phyloP scores from a whole-genome alignment of 1,140 invertebrate genomes.

The Sarcophaga bullata region DNA sequence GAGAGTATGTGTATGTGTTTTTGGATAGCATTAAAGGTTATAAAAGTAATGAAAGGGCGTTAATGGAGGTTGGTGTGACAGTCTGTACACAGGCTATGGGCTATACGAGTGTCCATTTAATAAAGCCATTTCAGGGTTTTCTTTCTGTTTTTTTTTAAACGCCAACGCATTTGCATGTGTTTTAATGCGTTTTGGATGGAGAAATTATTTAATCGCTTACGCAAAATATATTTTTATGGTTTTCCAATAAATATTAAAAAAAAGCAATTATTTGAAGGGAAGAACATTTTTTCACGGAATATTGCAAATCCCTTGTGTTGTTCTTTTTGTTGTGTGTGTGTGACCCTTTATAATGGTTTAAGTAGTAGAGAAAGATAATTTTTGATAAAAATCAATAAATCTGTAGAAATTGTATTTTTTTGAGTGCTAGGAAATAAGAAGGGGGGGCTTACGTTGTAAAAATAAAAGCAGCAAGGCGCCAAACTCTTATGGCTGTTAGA shows the following conservation, averaged over 20 bases:
- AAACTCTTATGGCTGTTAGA: neutral
- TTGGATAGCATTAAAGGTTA: neutral
- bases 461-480: neutral
- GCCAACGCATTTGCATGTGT: too few species aligned
- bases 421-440: neutral
- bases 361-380: neutral
- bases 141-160: too few species aligned
- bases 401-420: neutral
- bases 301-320: neutral
- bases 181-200: too few species aligned
- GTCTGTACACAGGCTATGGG: too few species aligned
- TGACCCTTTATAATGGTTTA: neutral
- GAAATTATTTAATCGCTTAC: neutral
- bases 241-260: too few species aligned
- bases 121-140: too few species aligned
- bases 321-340: neutral
- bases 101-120: too few species aligned
- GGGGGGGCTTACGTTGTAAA: neutral
- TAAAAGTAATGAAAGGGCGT: neutral
- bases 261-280: too few species aligned
- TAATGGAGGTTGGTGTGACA: neutral
- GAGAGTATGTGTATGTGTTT: neutral
- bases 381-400: slow-evolving; percentile 25
- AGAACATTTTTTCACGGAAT: too few species aligned
- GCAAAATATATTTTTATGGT: neutral